A percentile compares a stretch with the other conserved stretches of the same genome.
Evolutionary conservation across 2,888 invertebrate genomes (phyloP).

Genomic region (Orchesella flavescens): DNA sequence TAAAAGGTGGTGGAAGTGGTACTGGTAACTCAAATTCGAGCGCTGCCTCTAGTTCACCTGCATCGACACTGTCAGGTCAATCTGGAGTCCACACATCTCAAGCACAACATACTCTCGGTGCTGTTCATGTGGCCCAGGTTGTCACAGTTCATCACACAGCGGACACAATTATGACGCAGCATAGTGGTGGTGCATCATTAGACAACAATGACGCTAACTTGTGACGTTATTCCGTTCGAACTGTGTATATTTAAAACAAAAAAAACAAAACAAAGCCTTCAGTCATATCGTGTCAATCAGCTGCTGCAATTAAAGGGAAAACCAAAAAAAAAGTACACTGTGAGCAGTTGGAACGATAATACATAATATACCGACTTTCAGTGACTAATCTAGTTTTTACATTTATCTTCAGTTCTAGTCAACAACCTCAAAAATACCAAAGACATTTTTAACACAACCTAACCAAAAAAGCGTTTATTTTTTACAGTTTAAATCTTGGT

Average conservation of each 20-base stretch:
- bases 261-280: slow-evolving; percentile 56
- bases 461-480: too few relatives aligned
- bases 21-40: slow-evolving; percentile 64
- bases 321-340: neutral
- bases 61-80: slow-evolving; percentile 57
- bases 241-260: slow-evolving; percentile 38
- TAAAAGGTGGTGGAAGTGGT: slow-evolving; percentile 55
- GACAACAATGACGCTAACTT: slow-evolving; percentile 59
- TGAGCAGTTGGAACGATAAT: neutral
- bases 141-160: slow-evolving; percentile 70
- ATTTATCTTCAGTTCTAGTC: neutral
- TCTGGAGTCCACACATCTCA: slow-evolving; percentile 61
- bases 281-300: slow-evolving; percentile 65
- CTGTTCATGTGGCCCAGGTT: slow-evolving; percentile 61
- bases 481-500: too few relatives aligned
- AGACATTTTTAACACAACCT: neutral
- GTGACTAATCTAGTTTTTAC: neutral
- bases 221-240: slow-evolving; percentile 58
- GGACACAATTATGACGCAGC: slow-evolving; percentile 38
- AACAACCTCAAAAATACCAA: neutral
- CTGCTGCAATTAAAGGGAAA: slow-evolving; percentile 7
- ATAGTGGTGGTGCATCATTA: slow-evolving; percentile 34
- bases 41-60: slow-evolving; percentile 57
- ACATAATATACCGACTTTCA: too few relatives aligned
- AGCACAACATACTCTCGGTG: slow-evolving; percentile 17